Percentiles rank a stretch among this genome's conserved stretches.
Conservation (phyloP, 2,888 invertebrate genomes). For the Machimus rusticus region DNA sequence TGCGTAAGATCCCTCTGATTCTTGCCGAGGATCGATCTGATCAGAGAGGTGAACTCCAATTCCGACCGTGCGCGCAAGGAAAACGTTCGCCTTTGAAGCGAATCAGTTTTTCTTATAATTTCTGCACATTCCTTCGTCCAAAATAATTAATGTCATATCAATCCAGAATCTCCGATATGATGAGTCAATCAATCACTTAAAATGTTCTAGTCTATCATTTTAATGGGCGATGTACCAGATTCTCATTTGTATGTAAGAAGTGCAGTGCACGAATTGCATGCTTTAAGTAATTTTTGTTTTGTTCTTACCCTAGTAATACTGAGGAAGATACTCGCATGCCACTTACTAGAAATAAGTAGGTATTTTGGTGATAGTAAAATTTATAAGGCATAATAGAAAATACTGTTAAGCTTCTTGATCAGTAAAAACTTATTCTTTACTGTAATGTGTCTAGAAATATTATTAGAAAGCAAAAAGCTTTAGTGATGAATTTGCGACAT, state of each 20-base stretch:
- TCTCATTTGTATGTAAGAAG: background rate
- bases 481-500: no score
- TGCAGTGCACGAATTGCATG: background rate
- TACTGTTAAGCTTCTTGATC: no score
- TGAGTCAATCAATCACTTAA: background rate
- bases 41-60: background rate
- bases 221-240: background rate
- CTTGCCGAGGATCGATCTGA: background rate
- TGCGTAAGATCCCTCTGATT: slow-evolving; percentile 38
- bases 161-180: background rate
- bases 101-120: background rate
- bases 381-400: no score
- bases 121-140: background rate
- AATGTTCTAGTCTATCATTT: background rate
- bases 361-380: no score
- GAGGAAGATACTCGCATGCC: no score
- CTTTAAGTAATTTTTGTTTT: no score
- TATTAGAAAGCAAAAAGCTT: no score
- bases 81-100: background rate
- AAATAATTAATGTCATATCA: background rate
- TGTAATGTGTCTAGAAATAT: no score
- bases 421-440: no score
- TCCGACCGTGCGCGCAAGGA: background rate
- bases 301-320: no score
- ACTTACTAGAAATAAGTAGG: no score